Evolutionary conservation across 2,888 invertebrate species (phyloP).

Genomic region (Philaethria dido): DNA sequence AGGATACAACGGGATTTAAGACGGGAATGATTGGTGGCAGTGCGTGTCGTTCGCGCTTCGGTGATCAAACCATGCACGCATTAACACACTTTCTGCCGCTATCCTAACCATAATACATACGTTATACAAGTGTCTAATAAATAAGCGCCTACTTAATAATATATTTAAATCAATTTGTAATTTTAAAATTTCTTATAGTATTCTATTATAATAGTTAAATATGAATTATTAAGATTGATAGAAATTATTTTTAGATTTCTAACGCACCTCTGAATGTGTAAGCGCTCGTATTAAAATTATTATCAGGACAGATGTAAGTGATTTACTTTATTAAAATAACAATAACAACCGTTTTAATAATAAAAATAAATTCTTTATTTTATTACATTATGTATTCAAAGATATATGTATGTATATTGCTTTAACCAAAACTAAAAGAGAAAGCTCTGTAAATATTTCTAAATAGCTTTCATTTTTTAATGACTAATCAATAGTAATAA

Average conservation of each 20-base stretch:
- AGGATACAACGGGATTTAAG: conserved; percentile 60
- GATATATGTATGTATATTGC: background rate
- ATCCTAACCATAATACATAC: conserved; percentile 73
- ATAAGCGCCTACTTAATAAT: background rate
- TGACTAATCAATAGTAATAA: conserved; percentile 22
- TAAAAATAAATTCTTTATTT: background rate
- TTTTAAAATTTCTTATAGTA: too few species aligned
- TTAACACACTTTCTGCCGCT: conserved; percentile 77
- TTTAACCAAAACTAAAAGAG: conserved; percentile 14
- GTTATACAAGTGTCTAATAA: conserved; percentile 56
- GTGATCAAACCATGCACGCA: conserved; percentile 61
- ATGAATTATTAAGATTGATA: too few species aligned
- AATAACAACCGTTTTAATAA: background rate
- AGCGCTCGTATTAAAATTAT: too few species aligned
- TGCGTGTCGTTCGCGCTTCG: conserved; percentile 70
- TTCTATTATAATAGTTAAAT: too few species aligned
- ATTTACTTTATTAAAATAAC: background rate
- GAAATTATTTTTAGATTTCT: too few species aligned
- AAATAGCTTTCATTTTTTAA: conserved; percentile 22
- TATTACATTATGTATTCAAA: background rate
- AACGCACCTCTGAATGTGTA: too few species aligned
- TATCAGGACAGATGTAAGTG: background rate
- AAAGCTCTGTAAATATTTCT: conserved; percentile 15
- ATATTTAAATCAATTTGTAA: too few species aligned
- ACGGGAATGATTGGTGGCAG: conserved; percentile 57